These are phyloP conservation scores for Smittia aterrima DNA, from an alignment of 2,888 invertebrate genomes.

Conservation along the genomic window DNA sequence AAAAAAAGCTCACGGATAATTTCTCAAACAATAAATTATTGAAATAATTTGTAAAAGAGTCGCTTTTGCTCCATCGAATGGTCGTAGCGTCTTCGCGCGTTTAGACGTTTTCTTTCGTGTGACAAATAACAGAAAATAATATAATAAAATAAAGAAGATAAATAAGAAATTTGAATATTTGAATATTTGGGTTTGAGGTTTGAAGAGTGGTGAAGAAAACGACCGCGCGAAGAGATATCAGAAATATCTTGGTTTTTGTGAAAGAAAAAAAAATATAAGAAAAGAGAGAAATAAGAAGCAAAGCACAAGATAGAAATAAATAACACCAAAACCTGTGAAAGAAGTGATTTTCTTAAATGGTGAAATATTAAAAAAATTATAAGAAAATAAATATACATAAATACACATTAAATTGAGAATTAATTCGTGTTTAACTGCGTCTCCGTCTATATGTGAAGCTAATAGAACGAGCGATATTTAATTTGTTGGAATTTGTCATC, in stretches of 20 bases:
- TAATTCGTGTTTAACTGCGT: slow-evolving; percentile 7
- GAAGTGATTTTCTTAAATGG: slow-evolving; percentile 33
- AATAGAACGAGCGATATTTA: background rate
- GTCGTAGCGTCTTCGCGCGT: slow-evolving; percentile 13
- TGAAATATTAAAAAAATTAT: slow-evolving; percentile 21
- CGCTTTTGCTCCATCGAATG: background rate
- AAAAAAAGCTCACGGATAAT: slow-evolving; percentile 29
- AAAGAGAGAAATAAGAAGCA: background rate
- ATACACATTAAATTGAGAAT: slow-evolving; percentile 29
- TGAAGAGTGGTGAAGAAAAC: slow-evolving; percentile 29
- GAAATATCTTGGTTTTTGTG: background rate
- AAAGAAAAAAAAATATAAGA: background rate
- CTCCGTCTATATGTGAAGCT: slow-evolving; percentile 8
- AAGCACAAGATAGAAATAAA: background rate
- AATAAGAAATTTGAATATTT: slow-evolving; percentile 40
- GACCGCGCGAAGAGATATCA: background rate
- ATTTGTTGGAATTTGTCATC: slow-evolving; percentile 16
- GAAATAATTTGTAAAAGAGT: slow-evolving; percentile 39
- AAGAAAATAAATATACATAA: slow-evolving; percentile 26
- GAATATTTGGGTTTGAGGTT: background rate
- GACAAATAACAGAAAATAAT: slow-evolving; percentile 38
- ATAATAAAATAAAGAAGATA: slow-evolving; percentile 40
- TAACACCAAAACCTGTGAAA: slow-evolving; percentile 9
- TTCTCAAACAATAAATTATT: slow-evolving; percentile 41
- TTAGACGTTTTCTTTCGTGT: slow-evolving; percentile 12